phyloP scores from a whole-genome alignment of 1,140 invertebrate species.

The Saccostrea echinata region DNA sequence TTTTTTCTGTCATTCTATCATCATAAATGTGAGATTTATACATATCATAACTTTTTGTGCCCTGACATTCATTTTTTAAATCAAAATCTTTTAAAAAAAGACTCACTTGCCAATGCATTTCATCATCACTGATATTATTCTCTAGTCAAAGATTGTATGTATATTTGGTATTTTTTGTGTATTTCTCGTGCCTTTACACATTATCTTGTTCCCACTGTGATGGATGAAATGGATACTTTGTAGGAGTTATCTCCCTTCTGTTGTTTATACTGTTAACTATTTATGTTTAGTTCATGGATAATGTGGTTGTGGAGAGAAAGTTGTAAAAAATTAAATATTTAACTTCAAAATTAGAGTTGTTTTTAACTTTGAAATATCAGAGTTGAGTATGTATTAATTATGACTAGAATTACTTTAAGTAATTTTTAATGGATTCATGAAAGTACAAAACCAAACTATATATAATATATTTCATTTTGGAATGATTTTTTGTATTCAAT shows the following conservation, averaged over 20 bases:
- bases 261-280: background rate
- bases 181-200: background rate
- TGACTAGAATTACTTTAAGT: too few relatives aligned
- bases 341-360: background rate
- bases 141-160: background rate
- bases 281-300: conserved; percentile 10
- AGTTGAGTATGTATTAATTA: too few relatives aligned
- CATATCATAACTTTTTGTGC: too few relatives aligned
- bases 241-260: background rate
- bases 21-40: too few relatives aligned
- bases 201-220: background rate
- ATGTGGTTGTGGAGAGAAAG: conserved; percentile 28
- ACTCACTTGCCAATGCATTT: background rate
- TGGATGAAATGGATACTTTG: background rate
- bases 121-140: background rate
- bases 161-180: background rate
- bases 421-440: too few relatives aligned
- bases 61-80: too few relatives aligned
- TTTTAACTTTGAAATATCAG: background rate
- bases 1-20: too few relatives aligned
- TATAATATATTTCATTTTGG: too few relatives aligned
- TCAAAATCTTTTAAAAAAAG: background rate
- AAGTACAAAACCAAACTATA: too few relatives aligned
- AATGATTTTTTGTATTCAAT: too few relatives aligned
- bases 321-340: background rate